These are phyloP conservation scores for Aplidium turbinatum DNA, from an alignment of 23 tunicate genomes.

Conservation along the genomic window DNA sequence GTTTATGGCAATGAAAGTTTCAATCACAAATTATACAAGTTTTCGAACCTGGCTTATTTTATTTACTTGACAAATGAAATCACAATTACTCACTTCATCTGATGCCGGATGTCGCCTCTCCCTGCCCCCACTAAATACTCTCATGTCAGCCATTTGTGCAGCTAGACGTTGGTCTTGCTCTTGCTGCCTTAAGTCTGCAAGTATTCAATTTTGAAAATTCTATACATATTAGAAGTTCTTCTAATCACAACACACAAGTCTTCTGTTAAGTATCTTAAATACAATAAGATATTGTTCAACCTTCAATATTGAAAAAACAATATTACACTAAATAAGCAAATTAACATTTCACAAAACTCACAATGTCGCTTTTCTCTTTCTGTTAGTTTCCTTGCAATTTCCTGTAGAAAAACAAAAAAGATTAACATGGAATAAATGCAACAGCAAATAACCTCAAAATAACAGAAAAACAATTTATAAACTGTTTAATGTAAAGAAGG, in stretches of 20 bases:
- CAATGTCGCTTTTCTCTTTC: slow-evolving; percentile 71
- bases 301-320: not conserved
- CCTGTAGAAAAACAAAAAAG: slow-evolving; percentile 42
- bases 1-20: too few relatives aligned
- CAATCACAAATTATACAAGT: too few relatives aligned
- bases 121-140: not conserved
- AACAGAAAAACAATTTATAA: too few relatives aligned
- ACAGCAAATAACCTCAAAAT: too few relatives aligned
- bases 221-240: not conserved
- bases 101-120: not conserved
- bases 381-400: slow-evolving; percentile 49
- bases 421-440: slow-evolving; percentile 2
- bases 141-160: not conserved
- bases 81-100: slow-evolving; percentile 29
- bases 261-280: not conserved
- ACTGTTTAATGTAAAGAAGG: too few relatives aligned
- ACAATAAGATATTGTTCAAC: not conserved
- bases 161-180: slow-evolving; percentile 3
- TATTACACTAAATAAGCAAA: too few relatives aligned
- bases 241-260: too few relatives aligned
- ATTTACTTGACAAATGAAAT: too few relatives aligned
- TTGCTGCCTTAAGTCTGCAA: slow-evolving; percentile 3
- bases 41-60: too few relatives aligned
- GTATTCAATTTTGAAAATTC: not conserved
- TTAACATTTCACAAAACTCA: slow-evolving; percentile 11